Evolutionary conservation across 2,797 vertebrate genomes (phyloP).

Genomic region (Salmo trutta): DNA sequence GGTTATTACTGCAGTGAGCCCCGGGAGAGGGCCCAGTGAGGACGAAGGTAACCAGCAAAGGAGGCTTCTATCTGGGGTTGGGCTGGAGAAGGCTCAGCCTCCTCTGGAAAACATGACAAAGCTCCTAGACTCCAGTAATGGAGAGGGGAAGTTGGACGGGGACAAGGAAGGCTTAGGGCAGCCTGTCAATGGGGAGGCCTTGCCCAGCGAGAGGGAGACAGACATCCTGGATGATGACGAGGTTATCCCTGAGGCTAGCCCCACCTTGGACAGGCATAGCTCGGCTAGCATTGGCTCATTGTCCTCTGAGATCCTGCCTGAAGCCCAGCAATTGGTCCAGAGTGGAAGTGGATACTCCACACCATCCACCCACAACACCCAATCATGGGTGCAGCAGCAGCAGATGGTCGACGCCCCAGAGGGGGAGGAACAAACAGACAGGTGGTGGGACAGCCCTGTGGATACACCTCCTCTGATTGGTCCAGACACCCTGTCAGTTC

Average conservation of each 20-base stretch:
- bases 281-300: constrained; percentile 77
- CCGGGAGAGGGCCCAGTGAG: constrained; percentile 53
- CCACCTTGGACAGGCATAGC: constrained; percentile 70
- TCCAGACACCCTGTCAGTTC: constrained; percentile 26
- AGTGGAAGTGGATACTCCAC: constrained; percentile 51
- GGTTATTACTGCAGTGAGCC: constrained; percentile 38
- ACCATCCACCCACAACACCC: constrained; percentile 78
- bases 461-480: neutral
- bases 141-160: constrained; percentile 29
- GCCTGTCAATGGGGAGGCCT: constrained; percentile 72
- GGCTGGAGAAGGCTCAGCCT: constrained; percentile 70
- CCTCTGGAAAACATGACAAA: constrained; percentile 76
- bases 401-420: constrained; percentile 65
- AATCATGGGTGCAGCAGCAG: constrained; percentile 85
- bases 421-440: constrained; percentile 18
- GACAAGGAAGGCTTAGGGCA: constrained; percentile 58
- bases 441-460: constrained; percentile 42
- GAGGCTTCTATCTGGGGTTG: constrained; percentile 73
- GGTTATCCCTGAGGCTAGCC: constrained; percentile 62
- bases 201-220: constrained; percentile 81
- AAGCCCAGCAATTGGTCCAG: constrained; percentile 14
- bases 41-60: constrained; percentile 73
- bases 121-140: constrained; percentile 58
- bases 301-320: constrained; percentile 70
- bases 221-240: constrained; percentile 89